phyloP scores from a whole-genome alignment of 2,113 vertebrate species.

The Rhipidura dahli region DNA sequence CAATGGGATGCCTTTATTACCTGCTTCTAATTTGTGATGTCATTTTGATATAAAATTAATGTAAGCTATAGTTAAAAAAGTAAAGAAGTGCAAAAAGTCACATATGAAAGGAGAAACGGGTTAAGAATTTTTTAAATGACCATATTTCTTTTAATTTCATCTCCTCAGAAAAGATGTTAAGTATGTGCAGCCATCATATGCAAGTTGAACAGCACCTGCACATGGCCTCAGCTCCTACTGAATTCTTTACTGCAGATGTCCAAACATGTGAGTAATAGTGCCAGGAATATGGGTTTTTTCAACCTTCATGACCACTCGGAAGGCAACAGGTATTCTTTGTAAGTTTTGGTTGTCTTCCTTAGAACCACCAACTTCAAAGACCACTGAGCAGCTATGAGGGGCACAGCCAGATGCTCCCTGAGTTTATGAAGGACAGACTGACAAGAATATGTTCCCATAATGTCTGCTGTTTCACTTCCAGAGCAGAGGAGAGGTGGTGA shows the following conservation, averaged over 20 bases:
- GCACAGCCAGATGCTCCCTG: not conserved
- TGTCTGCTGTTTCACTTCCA: not conserved
- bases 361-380: not conserved
- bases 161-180: not conserved
- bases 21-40: not conserved
- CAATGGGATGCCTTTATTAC: not conserved
- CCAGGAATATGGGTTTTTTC: not conserved
- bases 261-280: not conserved
- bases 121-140: not conserved
- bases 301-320: not conserved
- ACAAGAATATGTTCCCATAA: not conserved
- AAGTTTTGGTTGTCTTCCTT: not conserved
- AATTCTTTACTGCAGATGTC: not conserved
- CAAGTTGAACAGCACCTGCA: not conserved
- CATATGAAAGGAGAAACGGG: not conserved
- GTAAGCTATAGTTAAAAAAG: not conserved
- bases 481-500: not conserved
- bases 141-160: not conserved
- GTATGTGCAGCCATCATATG: not conserved
- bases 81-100: not conserved
- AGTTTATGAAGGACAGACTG: not conserved
- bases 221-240: not conserved
- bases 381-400: not conserved
- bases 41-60: not conserved
- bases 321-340: not conserved